A percentile compares a stretch with the other conserved stretches of the same genome.
Conservation (phyloP, 1,140 invertebrate species). For the Apis cerana region DNA sequence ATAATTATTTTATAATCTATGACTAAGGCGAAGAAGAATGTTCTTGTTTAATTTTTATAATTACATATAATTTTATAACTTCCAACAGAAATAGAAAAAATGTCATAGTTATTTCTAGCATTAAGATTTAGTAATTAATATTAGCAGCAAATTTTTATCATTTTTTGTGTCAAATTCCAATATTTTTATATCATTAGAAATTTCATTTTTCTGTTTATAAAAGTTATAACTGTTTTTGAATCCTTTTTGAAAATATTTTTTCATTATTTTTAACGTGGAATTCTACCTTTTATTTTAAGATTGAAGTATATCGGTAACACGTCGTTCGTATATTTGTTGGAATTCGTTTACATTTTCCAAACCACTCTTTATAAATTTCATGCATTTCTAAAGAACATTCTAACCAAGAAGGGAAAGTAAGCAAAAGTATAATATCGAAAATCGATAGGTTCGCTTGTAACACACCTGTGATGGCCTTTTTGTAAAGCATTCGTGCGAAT, state of each 20-base stretch:
- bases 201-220: background rate
- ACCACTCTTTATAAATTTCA: background rate
- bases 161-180: too few species aligned
- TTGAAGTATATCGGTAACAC: background rate
- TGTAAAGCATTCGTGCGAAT: constrained; percentile 17
- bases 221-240: too few species aligned
- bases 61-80: background rate
- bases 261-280: background rate
- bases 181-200: background rate
- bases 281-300: background rate
- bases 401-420: background rate
- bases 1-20: background rate
- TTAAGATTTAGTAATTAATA: too few species aligned
- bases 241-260: background rate
- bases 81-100: background rate
- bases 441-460: constrained; percentile 25
- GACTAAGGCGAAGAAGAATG: background rate
- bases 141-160: too few species aligned
- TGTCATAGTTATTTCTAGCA: too few species aligned
- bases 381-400: background rate
- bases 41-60: background rate
- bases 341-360: background rate
- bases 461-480: constrained; percentile 17
- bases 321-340: too few species aligned
- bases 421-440: constrained; percentile 24